Evolutionary conservation across 2,113 vertebrate species (phyloP).

Genomic region (Struthidea cinerea): DNA sequence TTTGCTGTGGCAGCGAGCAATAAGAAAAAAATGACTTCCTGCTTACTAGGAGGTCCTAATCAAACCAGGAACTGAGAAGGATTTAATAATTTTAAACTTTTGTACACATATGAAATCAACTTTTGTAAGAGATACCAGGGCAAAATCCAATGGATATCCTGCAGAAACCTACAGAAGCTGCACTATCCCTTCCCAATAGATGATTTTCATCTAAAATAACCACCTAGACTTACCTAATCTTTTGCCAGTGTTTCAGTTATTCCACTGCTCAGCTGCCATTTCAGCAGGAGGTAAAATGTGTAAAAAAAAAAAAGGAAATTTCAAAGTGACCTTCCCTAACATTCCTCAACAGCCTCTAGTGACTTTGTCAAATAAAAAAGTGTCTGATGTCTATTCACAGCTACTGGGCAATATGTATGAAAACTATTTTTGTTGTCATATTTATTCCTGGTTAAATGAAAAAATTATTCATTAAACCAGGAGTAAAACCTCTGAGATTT

Average conservation of each 20-base stretch:
- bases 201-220: background rate
- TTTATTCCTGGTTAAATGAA: conserved; percentile 70
- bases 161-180: background rate
- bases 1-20: background rate
- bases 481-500: conserved; percentile 71
- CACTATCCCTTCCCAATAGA: background rate
- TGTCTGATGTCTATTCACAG: conserved; percentile 46
- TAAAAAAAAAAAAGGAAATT: background rate
- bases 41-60: background rate
- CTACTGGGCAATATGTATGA: conserved; percentile 16
- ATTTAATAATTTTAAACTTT: background rate
- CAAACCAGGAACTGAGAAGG: background rate
- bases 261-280: background rate
- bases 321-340: conserved; percentile 27
- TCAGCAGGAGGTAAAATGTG: background rate
- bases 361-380: conserved; percentile 25
- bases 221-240: background rate
- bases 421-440: conserved; percentile 58
- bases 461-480: conserved; percentile 69
- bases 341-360: background rate
- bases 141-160: background rate
- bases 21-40: background rate
- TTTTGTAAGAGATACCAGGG: background rate
- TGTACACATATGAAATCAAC: background rate
- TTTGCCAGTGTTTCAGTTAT: conserved; percentile 5